These are phyloP conservation scores for Bombus pascuorum DNA, from an alignment of 1,140 invertebrate species.

Conservation along the genomic window DNA sequence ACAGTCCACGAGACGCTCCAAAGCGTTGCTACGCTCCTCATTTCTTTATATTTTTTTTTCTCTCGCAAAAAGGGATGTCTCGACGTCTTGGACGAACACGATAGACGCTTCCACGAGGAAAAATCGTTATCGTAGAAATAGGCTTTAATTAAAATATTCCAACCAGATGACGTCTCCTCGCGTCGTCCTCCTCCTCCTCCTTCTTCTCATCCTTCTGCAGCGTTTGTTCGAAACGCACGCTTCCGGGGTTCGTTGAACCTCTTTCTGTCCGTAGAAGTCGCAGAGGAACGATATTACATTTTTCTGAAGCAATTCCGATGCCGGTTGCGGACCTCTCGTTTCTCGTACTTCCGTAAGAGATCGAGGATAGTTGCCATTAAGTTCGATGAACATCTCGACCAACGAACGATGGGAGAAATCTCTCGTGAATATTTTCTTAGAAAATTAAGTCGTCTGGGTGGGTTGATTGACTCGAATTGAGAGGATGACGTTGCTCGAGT, in stretches of 20 bases:
- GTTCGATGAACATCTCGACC: slow-evolving; percentile 21
- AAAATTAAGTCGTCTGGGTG: slow-evolving; percentile 3
- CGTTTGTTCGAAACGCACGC: slow-evolving; percentile 7
- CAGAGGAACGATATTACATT: slow-evolving; percentile 9
- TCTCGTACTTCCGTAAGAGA: background rate
- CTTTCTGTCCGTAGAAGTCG: background rate
- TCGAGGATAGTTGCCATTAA: slow-evolving; percentile 11
- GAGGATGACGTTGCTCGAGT: slow-evolving; percentile 7
- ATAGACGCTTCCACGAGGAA: background rate
- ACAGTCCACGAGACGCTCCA: slow-evolving; percentile 17
- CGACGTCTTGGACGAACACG: slow-evolving; percentile 9
- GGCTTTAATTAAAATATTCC: slow-evolving; percentile 66
- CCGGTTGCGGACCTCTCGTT: background rate
- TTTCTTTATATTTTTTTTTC: too few species aligned
- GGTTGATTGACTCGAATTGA: slow-evolving; percentile 9
- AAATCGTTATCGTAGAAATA: slow-evolving; percentile 59
- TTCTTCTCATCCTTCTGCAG: background rate
- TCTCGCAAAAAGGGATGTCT: slow-evolving; percentile 14
- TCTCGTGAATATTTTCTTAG: slow-evolving; percentile 17
- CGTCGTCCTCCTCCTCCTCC: background rate
- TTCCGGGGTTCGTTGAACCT: slow-evolving; percentile 17
- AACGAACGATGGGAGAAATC: background rate
- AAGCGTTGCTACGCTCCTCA: slow-evolving; percentile 11
- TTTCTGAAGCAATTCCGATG: slow-evolving; percentile 12
- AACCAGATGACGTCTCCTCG: slow-evolving; percentile 44